These are phyloP conservation scores for Brachionus angularis DNA, from an alignment of 1,140 invertebrate species.

Conservation along the genomic window DNA sequence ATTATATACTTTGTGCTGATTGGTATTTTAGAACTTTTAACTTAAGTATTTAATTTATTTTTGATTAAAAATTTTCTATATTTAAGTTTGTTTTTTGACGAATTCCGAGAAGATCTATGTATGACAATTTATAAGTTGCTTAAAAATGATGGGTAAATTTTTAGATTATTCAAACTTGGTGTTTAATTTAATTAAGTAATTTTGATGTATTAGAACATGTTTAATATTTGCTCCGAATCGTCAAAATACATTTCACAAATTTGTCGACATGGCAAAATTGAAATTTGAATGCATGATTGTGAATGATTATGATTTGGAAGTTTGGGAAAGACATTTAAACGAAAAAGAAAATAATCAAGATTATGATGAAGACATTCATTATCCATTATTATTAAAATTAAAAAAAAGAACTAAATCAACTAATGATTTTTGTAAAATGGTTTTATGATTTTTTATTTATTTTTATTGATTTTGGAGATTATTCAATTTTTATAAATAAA, in stretches of 20 bases:
- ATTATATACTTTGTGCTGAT: constrained; percentile 71
- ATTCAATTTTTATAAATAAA: no score
- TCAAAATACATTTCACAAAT: constrained; percentile 68
- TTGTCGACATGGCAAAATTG: constrained; percentile 59
- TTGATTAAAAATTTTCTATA: not conserved
- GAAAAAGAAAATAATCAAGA: constrained; percentile 45
- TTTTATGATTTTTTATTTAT: no score
- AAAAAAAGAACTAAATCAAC: constrained; percentile 19
- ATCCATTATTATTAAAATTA: constrained; percentile 27
- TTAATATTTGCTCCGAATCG: constrained; percentile 72
- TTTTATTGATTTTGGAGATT: no score
- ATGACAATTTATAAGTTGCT: constrained; percentile 67
- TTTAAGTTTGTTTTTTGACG: constrained; percentile 71
- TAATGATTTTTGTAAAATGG: constrained; percentile 42
- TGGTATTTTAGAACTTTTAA: constrained; percentile 61
- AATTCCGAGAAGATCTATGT: constrained; percentile 68
- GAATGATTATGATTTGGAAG: constrained; percentile 48
- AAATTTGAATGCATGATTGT: constrained; percentile 47
- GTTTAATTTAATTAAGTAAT: not conserved
- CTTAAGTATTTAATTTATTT: not conserved
- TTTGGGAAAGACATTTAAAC: constrained; percentile 50
- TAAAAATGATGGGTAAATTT: constrained; percentile 57
- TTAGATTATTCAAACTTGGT: not conserved
- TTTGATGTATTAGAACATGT: constrained; percentile 11
- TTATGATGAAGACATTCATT: constrained; percentile 41